These are phyloP conservation scores for Scortum barcoo DNA, from an alignment of 2,113 vertebrate species.

Conservation along the genomic window DNA sequence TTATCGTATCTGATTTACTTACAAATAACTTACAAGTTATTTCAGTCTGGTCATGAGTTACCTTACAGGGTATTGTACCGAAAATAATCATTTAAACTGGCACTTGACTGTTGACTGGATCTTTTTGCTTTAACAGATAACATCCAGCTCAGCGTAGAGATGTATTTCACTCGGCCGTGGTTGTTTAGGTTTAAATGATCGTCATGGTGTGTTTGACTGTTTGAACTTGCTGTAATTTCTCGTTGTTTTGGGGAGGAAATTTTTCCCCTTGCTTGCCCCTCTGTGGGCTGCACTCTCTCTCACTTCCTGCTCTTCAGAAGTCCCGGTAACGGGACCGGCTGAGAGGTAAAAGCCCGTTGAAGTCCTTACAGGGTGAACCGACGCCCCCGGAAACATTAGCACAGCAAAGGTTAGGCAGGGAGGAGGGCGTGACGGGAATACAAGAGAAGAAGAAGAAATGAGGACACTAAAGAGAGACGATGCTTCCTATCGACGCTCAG, in stretches of 20 bases:
- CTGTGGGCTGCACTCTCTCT: conserved; percentile 7
- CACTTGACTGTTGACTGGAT: neutral
- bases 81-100: too few species aligned
- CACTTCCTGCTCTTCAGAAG: conserved; percentile 6
- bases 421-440: conserved; percentile 26
- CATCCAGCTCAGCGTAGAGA: neutral
- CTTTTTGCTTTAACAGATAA: neutral
- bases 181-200: neutral
- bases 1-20: too few species aligned
- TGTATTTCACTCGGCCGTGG: neutral
- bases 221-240: conserved; percentile 11
- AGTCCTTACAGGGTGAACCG: conserved; percentile 12
- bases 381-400: conserved; percentile 38
- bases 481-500: neutral
- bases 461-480: conserved; percentile 16
- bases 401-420: conserved; percentile 28
- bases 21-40: too few species aligned
- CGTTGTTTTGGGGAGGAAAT: conserved; percentile 21
- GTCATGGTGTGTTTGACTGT: neutral
- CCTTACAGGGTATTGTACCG: neutral
- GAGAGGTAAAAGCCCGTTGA: conserved; percentile 20
- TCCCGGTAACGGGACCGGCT: neutral
- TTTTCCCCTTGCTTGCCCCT: neutral
- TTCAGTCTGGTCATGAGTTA: neutral
- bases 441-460: neutral